Evolutionary conservation across 2,113 vertebrate species (phyloP), one percentile per base, ranked within the genome.

Genomic region (Regulus satrapa): DNA sequence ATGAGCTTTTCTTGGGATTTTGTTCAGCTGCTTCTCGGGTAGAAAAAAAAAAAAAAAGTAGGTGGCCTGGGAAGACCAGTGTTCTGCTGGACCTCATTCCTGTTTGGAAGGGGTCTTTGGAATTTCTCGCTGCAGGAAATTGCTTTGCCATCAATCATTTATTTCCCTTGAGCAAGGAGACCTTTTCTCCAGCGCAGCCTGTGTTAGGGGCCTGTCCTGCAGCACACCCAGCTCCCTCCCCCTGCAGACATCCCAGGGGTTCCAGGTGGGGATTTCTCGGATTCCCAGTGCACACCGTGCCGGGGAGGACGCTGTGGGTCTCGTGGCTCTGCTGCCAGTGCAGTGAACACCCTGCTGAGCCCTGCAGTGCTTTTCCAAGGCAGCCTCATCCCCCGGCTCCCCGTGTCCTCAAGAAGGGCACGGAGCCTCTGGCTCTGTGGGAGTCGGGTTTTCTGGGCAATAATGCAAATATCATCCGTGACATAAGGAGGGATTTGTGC

Each of bases 291-390:
- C 12, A 55, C 66, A 6, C 2, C 7, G 54, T 0, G 3, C 1
- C 10, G 26, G 28, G 45, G 54, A 79, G 75, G 28, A 29, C 11
- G 5, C 21, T 1, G 62, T 38, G 55, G 16, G 12, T 21, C 18
- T 59, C 0, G 2, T 10, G 74, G 28, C 15, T 82, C 19, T 75
- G 69, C 24, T 77, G n/a, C 69, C 26, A 7, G 28, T 2, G 8
- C 48, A 56, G 28, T 18, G 40, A 63, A 2, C 25, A 6, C 16
- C 1, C 2, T 31, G 56, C 51, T 32, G 32, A 15, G 63, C 36
- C 43, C 4, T 38, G 23, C 18, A 12, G 0, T 0, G 1, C 41
- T 71, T 12, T 49, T 10, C 59, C 66, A 15, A 0, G 1, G 32
- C 87, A 61, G 56, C 72, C 25, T 49, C 7, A 8, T 15, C 43